These are phyloP conservation scores for Adelosebastes latens DNA, from an alignment of 2,797 vertebrate genomes.

Conservation along the genomic window DNA sequence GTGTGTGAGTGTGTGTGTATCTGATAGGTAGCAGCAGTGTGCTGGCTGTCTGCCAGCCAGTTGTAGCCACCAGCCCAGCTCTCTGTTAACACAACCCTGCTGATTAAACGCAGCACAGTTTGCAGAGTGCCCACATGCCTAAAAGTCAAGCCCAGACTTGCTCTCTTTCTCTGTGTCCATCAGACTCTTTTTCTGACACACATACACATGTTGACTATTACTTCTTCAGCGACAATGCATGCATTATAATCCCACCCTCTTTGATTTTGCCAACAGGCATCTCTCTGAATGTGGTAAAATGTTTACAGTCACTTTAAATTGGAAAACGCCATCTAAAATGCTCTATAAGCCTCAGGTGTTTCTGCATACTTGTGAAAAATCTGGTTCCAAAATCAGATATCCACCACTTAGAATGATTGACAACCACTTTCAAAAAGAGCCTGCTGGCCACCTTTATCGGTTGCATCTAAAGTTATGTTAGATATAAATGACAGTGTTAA, in stretches of 20 bases:
- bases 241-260: neutral
- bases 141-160: constrained; percentile 22
- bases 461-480: neutral
- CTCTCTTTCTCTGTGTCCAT: neutral
- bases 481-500: neutral
- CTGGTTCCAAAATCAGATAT: neutral
- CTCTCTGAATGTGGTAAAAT: neutral
- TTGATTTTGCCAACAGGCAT: neutral
- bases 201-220: neutral
- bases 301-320: neutral
- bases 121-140: constrained; percentile 20
- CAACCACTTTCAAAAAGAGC: neutral
- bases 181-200: neutral
- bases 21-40: neutral
- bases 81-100: constrained; percentile 51
- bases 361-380: neutral
- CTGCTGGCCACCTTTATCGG: neutral
- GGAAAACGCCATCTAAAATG: neutral
- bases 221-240: neutral
- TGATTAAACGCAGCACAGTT: constrained; percentile 54
- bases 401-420: neutral
- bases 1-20: neutral
- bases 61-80: constrained; percentile 22
- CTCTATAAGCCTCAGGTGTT: neutral
- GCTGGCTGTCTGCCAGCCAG: constrained; percentile 34